Evolutionary conservation across 2,888 invertebrate genomes (phyloP).

Genomic region (Cistogaster globosa): DNA sequence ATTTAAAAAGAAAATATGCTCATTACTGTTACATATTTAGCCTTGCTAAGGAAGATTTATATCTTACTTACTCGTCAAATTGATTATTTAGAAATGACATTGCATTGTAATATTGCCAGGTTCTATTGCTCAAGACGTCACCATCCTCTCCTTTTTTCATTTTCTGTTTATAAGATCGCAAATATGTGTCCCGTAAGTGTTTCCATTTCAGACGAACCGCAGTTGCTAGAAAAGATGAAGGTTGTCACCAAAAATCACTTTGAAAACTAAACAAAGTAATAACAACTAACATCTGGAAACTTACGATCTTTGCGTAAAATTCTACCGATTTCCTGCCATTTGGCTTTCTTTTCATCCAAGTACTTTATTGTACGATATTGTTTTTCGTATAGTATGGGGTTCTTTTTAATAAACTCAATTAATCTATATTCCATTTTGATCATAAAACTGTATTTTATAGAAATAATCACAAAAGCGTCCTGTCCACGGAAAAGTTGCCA

Average conservation of each 20-base stretch:
- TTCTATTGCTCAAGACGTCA: constrained; percentile 48
- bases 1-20: neutral
- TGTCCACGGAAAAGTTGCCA: neutral
- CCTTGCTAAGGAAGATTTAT: neutral
- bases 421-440: constrained; percentile 61
- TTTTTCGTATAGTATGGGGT: constrained; percentile 63
- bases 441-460: constrained; percentile 12
- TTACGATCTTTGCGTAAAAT: constrained; percentile 66
- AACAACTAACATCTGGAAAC: neutral
- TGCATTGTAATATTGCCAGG: constrained; percentile 63
- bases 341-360: constrained; percentile 46
- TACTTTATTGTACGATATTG: constrained; percentile 55
- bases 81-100: constrained; percentile 57
- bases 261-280: neutral
- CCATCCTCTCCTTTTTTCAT: constrained; percentile 55
- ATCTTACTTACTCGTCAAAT: constrained; percentile 59
- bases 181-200: constrained; percentile 60
- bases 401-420: constrained; percentile 62
- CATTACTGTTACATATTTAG: too few species aligned
- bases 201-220: constrained; percentile 58
- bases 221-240: constrained; percentile 38
- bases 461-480: constrained; percentile 30
- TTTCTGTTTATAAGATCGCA: constrained; percentile 55
- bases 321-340: constrained; percentile 61
- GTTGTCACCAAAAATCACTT: neutral